Evolutionary conservation across 1,140 invertebrate genomes (phyloP).

Genomic region (Grapholita molesta): DNA sequence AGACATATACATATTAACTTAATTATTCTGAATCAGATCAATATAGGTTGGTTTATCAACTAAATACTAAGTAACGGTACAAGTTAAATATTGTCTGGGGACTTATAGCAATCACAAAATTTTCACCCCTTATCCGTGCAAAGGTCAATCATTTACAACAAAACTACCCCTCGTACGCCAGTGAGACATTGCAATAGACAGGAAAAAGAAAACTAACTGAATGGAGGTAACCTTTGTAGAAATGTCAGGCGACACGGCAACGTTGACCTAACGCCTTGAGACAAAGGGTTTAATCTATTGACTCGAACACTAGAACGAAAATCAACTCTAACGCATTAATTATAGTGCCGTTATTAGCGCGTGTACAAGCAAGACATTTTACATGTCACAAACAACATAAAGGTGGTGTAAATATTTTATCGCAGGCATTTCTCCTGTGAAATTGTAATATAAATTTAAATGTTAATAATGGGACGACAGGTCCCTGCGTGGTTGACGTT

Average conservation of each 20-base stretch:
- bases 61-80: no score
- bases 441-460: constrained; percentile 50
- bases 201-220: constrained; percentile 65
- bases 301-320: constrained; percentile 32
- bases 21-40: not conserved
- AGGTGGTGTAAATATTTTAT: constrained; percentile 41
- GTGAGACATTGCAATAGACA: constrained; percentile 59
- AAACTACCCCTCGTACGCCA: constrained; percentile 66
- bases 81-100: not conserved
- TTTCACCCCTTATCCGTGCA: constrained; percentile 24
- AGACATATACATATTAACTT: not conserved
- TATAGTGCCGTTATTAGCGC: constrained; percentile 29
- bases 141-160: constrained; percentile 64
- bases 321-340: constrained; percentile 36
- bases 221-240: constrained; percentile 69
- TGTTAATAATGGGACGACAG: constrained; percentile 52
- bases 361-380: constrained; percentile 28
- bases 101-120: constrained; percentile 14
- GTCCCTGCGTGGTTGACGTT: constrained; percentile 33
- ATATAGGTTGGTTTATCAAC: no score
- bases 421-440: constrained; percentile 45
- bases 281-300: constrained; percentile 68
- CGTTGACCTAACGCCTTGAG: constrained; percentile 59
- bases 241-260: constrained; percentile 66
- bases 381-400: constrained; percentile 42